phyloP scores from a whole-genome alignment of 2,113 vertebrate species.

The Chaetodon trifascialis region DNA sequence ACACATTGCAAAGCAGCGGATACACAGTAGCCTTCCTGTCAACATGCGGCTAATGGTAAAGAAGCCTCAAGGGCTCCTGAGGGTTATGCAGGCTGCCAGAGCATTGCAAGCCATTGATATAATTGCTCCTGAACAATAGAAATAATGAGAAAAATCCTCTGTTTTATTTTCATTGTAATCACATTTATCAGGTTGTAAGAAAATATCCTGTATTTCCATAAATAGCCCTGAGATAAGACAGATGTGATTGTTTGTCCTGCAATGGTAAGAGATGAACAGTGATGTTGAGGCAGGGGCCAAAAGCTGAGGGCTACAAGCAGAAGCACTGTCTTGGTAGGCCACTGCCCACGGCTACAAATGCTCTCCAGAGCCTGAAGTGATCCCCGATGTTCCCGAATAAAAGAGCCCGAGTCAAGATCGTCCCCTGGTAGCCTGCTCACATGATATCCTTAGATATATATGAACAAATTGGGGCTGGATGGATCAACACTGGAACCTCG shows the following conservation, averaged over 20 bases:
- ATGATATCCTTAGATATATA: background rate
- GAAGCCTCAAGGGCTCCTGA: background rate
- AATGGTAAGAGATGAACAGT: background rate
- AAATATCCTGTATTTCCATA: too few relatives aligned
- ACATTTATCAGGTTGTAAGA: background rate
- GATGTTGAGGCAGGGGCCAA: background rate
- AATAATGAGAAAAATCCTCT: background rate
- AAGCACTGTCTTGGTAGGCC: conserved; percentile 10
- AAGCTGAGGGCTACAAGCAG: background rate
- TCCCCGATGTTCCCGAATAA: background rate
- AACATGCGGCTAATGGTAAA: conserved; percentile 17
- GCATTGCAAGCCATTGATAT: background rate
- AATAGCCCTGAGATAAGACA: background rate
- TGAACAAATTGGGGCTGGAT: background rate
- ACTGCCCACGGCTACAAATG: background rate
- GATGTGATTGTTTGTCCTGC: background rate
- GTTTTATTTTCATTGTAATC: background rate
- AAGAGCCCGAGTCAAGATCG: background rate
- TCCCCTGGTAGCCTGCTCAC: background rate
- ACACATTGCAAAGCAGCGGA: background rate
- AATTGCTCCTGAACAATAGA: conserved; percentile 6
- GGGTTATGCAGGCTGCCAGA: background rate
- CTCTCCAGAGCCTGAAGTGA: background rate
- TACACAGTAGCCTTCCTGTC: background rate
- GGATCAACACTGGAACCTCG: background rate